These are phyloP conservation scores for Listronotus bonariensis DNA, from an alignment of 1,140 invertebrate species.

Conservation along the genomic window DNA sequence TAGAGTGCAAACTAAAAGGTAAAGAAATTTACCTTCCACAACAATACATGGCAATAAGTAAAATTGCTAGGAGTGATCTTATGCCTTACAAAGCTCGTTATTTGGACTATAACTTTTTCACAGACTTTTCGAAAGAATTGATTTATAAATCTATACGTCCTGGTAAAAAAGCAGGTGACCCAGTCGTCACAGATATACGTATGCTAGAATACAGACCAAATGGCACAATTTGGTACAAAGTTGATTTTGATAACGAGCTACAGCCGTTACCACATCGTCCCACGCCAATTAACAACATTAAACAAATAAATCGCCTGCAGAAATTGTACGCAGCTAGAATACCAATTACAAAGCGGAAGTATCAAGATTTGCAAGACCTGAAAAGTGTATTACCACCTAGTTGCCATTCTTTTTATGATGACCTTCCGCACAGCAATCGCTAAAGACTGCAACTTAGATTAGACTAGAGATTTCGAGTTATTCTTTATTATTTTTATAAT, in stretches of 20 bases:
- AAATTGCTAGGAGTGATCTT: slow-evolving; percentile 13
- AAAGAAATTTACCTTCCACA: slow-evolving; percentile 26
- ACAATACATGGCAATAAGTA: slow-evolving; percentile 13
- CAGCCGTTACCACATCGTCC: no score
- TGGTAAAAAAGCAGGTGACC: slow-evolving; percentile 8
- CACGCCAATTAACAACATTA: no score
- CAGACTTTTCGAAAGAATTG: slow-evolving; percentile 3
- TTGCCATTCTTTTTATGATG: no score
- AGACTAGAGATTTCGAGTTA: no score
- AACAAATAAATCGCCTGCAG: no score
- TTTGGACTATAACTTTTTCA: slow-evolving; percentile 5
- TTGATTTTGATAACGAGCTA: neutral
- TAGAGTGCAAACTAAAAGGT: slow-evolving; percentile 17
- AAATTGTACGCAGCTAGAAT: no score
- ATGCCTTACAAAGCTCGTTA: slow-evolving; percentile 22
- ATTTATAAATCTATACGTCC: slow-evolving; percentile 10
- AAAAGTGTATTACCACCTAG: no score
- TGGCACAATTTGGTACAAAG: slow-evolving; percentile 7
- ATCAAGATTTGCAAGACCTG: no score
- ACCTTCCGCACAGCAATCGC: no score
- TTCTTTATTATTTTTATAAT: no score
- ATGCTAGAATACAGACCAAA: slow-evolving; percentile 9
- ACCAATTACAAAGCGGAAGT: no score
- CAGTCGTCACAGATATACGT: slow-evolving; percentile 5
- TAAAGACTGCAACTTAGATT: no score